A percentile compares a stretch with the other conserved stretches of the same genome.
These are phyloP conservation scores for Calypte anna DNA, from an alignment of 2,113 vertebrate genomes.

Conservation along the genomic window DNA sequence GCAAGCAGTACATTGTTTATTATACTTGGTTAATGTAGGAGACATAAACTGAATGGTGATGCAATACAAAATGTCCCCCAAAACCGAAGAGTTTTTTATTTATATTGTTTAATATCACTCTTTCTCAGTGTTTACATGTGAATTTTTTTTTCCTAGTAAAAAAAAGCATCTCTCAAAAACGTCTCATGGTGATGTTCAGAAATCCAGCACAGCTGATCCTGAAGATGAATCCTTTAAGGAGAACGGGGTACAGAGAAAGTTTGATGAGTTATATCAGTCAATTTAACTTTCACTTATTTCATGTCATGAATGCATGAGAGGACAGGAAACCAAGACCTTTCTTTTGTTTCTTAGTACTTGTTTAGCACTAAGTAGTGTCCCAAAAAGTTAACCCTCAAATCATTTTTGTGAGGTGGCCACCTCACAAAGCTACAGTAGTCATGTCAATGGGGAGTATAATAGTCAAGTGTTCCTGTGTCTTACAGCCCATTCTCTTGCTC, in stretches of 20 bases:
- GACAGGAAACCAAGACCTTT: background rate
- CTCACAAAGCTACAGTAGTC: background rate
- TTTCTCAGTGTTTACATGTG: background rate
- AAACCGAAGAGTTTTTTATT: background rate
- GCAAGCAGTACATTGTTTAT: background rate
- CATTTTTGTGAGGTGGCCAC: background rate
- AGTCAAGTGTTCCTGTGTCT: background rate
- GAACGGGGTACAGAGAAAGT: background rate
- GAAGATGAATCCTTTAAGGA: background rate
- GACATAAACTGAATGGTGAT: background rate
- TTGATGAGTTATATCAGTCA: background rate
- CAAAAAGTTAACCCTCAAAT: background rate
- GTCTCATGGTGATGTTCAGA: accelerated
- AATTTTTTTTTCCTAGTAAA: constrained; percentile 26
- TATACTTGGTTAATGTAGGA: background rate
- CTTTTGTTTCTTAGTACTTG: background rate
- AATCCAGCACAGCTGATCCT: background rate
- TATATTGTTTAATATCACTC: background rate
- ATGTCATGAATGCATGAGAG: background rate
- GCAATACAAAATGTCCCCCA: background rate
- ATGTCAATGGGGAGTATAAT: accelerated
- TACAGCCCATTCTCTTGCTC: background rate
- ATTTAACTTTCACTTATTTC: background rate
- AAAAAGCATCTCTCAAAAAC: accelerated
- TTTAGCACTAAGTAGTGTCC: background rate